phyloP scores from a whole-genome alignment of 2,113 vertebrate genomes.

The Isichthys henryi region DNA sequence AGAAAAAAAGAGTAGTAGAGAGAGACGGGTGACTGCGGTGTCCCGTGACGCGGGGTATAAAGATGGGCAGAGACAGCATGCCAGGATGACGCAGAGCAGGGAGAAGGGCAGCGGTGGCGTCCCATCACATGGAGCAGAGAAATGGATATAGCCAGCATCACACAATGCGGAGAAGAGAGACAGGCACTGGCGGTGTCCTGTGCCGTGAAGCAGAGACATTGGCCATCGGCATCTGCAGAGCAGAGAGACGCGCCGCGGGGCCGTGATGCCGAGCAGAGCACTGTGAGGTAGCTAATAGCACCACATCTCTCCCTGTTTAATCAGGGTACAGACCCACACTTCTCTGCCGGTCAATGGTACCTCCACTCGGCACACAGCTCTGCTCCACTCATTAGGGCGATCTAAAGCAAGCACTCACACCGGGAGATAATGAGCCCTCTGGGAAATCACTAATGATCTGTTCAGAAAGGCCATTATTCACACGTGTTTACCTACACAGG shows the following conservation, averaged over 20 bases:
- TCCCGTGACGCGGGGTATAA: not conserved
- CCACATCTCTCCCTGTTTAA: not conserved
- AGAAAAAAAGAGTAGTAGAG: not conserved
- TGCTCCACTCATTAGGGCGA: not conserved
- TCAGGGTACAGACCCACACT: not conserved
- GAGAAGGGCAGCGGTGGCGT: not conserved
- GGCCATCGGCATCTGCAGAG: no score
- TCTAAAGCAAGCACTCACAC: not conserved
- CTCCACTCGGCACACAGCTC: not conserved
- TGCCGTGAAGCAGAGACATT: no score
- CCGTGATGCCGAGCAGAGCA: not conserved
- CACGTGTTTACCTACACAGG: not conserved
- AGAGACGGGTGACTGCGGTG: not conserved
- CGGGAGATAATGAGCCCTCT: not conserved
- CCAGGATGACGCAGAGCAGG: not conserved
- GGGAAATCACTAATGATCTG: not conserved
- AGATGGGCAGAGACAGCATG: not conserved
- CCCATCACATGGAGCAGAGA: not conserved
- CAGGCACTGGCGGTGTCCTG: not conserved
- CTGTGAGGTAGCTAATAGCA: not conserved
- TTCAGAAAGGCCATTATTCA: not conserved
- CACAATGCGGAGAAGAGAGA: not conserved
- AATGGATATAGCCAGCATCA: not conserved
- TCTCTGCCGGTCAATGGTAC: not conserved
- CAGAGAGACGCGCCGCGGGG: no score